Evolutionary conservation across 2,797 vertebrate species (phyloP).

Genomic region (Megalops cyprinoides): DNA sequence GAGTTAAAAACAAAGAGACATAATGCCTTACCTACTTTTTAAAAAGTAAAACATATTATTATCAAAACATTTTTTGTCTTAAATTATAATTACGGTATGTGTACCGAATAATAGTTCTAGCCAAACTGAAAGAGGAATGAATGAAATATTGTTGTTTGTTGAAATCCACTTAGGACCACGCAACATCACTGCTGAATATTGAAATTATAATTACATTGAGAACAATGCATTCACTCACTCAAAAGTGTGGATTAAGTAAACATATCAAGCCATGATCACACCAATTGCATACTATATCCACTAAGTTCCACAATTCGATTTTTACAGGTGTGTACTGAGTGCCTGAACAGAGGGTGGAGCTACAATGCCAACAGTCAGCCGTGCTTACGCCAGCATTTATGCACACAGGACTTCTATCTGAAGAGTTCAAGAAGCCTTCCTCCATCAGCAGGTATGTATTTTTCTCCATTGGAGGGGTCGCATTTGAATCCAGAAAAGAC

Average conservation of each 20-base stretch:
- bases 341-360: slow-evolving; percentile 23
- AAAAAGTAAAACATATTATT: background rate
- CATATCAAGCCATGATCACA: background rate
- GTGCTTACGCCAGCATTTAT: slow-evolving; percentile 38
- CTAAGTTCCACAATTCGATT: slow-evolving; percentile 11
- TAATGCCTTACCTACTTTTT: no score
- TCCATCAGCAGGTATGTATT: slow-evolving; percentile 55
- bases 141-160: background rate
- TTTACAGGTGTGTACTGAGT: slow-evolving; percentile 45
- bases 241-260: background rate
- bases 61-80: background rate
- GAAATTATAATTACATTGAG: background rate
- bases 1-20: no score
- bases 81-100: background rate
- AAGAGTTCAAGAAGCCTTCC: slow-evolving; percentile 25
- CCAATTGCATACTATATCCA: no score
- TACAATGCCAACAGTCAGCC: slow-evolving; percentile 31
- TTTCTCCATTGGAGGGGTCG: slow-evolving; percentile 51
- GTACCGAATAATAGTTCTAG: background rate
- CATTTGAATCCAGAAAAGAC: slow-evolving; percentile 51
- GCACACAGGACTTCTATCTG: slow-evolving; percentile 18
- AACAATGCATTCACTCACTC: background rate
- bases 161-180: background rate
- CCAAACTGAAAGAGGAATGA: background rate
- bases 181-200: slow-evolving; percentile 7